Base-by-base conservation (phyloP, 2,113 vertebrate genomes). In the Solea senegalensis region DNA sequence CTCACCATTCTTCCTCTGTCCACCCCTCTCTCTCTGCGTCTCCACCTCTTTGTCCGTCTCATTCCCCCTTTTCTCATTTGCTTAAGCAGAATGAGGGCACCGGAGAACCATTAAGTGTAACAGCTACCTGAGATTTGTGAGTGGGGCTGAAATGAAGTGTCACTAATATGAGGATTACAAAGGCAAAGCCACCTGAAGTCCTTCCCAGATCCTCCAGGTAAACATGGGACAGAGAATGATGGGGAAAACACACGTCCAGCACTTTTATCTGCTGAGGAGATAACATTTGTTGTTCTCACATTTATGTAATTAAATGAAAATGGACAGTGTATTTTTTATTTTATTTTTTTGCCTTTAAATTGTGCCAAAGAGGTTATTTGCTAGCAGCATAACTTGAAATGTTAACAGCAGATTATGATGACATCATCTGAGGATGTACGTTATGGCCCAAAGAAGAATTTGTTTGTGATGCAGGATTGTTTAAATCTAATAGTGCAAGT, bases 121-220 rank as follows among this genome's bases (percentile, higher is more conserved):
- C 90, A 74, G 87, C 92, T 92, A 94, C 90, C 91, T 91, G 89
- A 92, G 93, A 90, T 93, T 93, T 92, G 90, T 58, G 81, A 87
- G 86, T 86, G 73, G 85, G 79, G 82, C 91, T 91, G 86, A 91
- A 93, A 92, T 93, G 90, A 94, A 92, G 93, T 92, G 90, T 86
- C 91, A 92, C 90, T 94, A 93, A 93, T 94, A 93, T 91, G 91
- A 84, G 91, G 92, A 93, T 94, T 94, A 94, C 90, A 90, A 91
- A 79, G 69, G 87, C 86, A 91, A 92, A 93, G 90, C 91, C 88
- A 91, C 91, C 90, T 91, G 82, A 90, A 92, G 86, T 90, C 80
- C 85, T 86, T 34, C 68, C 65, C 9, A 52, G 76, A 86, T 85
- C 84, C 67, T 66, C 75, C 76, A 21, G 67, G 52, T 64, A 68